A percentile compares a stretch with the other conserved stretches of the same genome.
phyloP scores from a whole-genome alignment of 1,140 invertebrate species.

The Neoseiulus cucumeris region DNA sequence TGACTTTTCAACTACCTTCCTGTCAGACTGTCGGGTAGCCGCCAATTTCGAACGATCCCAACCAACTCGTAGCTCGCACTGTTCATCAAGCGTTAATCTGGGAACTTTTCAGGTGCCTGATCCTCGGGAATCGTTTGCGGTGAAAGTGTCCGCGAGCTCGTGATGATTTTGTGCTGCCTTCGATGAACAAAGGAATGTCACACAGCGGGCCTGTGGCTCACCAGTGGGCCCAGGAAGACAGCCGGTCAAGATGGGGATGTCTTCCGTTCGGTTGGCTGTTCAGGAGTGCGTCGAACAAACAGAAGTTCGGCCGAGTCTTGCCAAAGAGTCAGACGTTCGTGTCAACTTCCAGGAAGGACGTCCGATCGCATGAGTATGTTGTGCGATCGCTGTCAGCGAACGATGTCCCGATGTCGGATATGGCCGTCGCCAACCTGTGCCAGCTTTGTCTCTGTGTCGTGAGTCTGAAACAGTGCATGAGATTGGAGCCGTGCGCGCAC shows the following conservation, averaged over 20 bases:
- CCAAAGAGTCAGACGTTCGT: conserved; percentile 5
- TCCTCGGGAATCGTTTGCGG: too few relatives aligned
- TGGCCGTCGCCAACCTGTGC: conserved; percentile 8
- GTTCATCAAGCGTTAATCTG: too few relatives aligned
- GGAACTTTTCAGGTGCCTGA: too few relatives aligned
- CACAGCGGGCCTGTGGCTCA: background rate
- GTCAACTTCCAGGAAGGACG: background rate
- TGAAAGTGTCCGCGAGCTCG: too few relatives aligned
- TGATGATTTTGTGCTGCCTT: too few relatives aligned
- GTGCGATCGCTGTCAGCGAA: conserved; percentile 4
- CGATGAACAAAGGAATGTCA: background rate
- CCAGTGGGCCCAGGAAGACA: background rate
- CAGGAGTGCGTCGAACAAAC: background rate
- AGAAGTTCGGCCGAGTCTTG: background rate
- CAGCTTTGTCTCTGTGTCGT: conserved; percentile 6
- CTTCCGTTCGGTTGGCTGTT: conserved; percentile 4
- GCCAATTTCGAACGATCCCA: too few relatives aligned
- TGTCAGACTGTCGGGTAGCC: too few relatives aligned
- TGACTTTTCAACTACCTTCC: too few relatives aligned
- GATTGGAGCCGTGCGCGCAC: conserved; percentile 1
- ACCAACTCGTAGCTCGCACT: too few relatives aligned
- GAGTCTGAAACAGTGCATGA: background rate
- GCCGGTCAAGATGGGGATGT: background rate
- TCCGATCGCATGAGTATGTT: background rate
- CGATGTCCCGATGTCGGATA: background rate